These are phyloP conservation scores for Lacerta viridis DNA, from an alignment of 2,797 vertebrate genomes.

Conservation along the genomic window DNA sequence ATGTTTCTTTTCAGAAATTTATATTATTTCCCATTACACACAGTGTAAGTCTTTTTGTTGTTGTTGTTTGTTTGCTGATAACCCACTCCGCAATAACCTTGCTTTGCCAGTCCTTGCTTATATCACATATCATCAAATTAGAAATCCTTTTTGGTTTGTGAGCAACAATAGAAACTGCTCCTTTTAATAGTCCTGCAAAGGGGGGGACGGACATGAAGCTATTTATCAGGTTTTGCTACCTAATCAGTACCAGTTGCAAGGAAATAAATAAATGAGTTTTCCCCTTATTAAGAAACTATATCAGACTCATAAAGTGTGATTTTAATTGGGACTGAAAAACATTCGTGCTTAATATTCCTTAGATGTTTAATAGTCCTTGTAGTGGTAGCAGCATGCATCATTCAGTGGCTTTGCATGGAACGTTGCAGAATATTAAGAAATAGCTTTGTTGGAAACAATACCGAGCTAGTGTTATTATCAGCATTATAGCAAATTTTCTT, in stretches of 20 bases:
- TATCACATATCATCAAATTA: conserved; percentile 38
- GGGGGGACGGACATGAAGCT: not conserved
- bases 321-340: conserved; percentile 66
- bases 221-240: conserved; percentile 27
- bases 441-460: conserved; percentile 42
- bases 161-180: conserved; percentile 46
- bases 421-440: conserved; percentile 14
- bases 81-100: conserved; percentile 65
- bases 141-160: conserved; percentile 63
- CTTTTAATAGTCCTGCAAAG: conserved; percentile 35
- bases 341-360: conserved; percentile 60
- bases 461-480: conserved; percentile 41
- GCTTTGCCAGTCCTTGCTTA: conserved; percentile 59
- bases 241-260: not conserved
- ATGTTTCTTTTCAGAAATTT: conserved; percentile 59
- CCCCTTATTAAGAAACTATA: conserved; percentile 41
- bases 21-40: conserved; percentile 51
- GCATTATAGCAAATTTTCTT: conserved; percentile 32
- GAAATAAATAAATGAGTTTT: conserved; percentile 58
- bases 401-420: conserved; percentile 42
- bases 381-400: conserved; percentile 11
- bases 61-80: conserved; percentile 26
- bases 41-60: conserved; percentile 25
- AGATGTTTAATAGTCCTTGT: conserved; percentile 35
- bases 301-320: conserved; percentile 57